A percentile compares a stretch with the other conserved stretches of the same genome.
These are phyloP conservation scores for Melinaea menophilus DNA, from an alignment of 2,888 invertebrate genomes.

Conservation along the genomic window DNA sequence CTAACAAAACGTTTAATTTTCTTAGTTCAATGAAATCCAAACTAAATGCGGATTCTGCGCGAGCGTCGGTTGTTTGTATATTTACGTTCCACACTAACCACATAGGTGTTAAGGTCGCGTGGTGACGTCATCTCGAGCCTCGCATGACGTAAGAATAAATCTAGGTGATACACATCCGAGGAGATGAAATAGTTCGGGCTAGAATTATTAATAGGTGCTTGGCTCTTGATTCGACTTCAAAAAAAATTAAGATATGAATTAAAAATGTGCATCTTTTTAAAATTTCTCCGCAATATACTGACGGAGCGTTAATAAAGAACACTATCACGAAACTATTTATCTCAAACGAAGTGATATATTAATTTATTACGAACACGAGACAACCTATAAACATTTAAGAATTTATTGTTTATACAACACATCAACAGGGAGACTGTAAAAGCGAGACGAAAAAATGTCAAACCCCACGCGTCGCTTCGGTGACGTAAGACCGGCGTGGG, in stretches of 20 bases:
- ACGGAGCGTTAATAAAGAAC: too few relatives aligned
- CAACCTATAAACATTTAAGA: slow-evolving; percentile 1
- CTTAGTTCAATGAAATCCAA: neutral
- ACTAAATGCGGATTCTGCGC: slow-evolving; percentile 10
- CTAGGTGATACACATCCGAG: slow-evolving; percentile 31
- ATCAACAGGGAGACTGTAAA: slow-evolving; percentile 7
- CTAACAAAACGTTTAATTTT: neutral
- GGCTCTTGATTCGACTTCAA: slow-evolving; percentile 11
- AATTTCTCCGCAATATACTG: too few relatives aligned
- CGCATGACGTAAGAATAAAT: slow-evolving; percentile 41
- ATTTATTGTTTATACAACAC: slow-evolving; percentile 6
- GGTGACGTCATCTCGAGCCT: slow-evolving; percentile 50
- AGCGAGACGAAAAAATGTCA: slow-evolving; percentile 6
- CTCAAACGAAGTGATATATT: neutral
- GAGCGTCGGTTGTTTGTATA: slow-evolving; percentile 47
- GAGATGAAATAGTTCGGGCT: slow-evolving; percentile 24
- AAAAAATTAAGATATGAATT: slow-evolving; percentile 15
- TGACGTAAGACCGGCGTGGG: slow-evolving; percentile 31
- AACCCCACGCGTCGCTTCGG: neutral
- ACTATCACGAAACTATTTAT: neutral
- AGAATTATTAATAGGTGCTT: slow-evolving; percentile 23
- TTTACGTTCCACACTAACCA: slow-evolving; percentile 51
- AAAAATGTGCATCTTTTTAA: neutral
- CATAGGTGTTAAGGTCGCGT: slow-evolving; percentile 42
- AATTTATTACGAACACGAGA: neutral